These are phyloP conservation scores for Microplitis mediator DNA, from an alignment of 1,140 invertebrate species.

Conservation along the genomic window DNA sequence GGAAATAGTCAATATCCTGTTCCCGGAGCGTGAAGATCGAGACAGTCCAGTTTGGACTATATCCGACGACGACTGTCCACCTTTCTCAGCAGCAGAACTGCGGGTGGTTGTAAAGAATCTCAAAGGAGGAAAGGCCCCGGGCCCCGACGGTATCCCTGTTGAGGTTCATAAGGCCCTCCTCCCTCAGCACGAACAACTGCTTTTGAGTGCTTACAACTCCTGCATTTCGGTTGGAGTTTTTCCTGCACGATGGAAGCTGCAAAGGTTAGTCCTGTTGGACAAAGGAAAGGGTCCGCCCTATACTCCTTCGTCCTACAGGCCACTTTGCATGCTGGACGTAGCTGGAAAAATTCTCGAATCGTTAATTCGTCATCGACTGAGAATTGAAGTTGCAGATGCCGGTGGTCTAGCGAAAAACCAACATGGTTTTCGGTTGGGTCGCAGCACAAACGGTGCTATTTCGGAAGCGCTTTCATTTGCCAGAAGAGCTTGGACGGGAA, in stretches of 20 bases:
- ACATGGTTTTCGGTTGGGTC: constrained; percentile 33
- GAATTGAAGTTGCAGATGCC: constrained; percentile 6
- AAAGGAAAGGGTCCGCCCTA: constrained; percentile 32
- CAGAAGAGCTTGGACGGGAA: not conserved
- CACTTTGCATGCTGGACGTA: constrained; percentile 36
- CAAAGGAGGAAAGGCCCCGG: constrained; percentile 45
- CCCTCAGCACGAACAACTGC: not conserved
- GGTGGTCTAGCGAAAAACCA: constrained; percentile 20
- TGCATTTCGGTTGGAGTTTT: constrained; percentile 26
- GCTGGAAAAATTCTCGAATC: constrained; percentile 34
- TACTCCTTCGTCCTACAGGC: constrained; percentile 40
- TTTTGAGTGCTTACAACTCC: constrained; percentile 28
- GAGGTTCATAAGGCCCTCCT: constrained; percentile 34
- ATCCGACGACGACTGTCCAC: not conserved
- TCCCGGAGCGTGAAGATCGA: not conserved
- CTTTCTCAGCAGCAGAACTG: constrained; percentile 39
- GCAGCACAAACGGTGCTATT: constrained; percentile 28
- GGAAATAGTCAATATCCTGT: not conserved
- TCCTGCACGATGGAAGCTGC: constrained; percentile 24
- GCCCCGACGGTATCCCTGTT: constrained; percentile 41
- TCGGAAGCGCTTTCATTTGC: constrained; percentile 12
- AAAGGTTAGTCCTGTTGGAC: constrained; percentile 20
- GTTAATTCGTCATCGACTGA: constrained; percentile 16
- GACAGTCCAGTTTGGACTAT: not conserved
- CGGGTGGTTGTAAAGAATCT: constrained; percentile 19